Percentiles rank a stretch among this genome's conserved stretches.
phyloP scores from a whole-genome alignment of 2,888 invertebrate species.

The Lysandra coridon region DNA sequence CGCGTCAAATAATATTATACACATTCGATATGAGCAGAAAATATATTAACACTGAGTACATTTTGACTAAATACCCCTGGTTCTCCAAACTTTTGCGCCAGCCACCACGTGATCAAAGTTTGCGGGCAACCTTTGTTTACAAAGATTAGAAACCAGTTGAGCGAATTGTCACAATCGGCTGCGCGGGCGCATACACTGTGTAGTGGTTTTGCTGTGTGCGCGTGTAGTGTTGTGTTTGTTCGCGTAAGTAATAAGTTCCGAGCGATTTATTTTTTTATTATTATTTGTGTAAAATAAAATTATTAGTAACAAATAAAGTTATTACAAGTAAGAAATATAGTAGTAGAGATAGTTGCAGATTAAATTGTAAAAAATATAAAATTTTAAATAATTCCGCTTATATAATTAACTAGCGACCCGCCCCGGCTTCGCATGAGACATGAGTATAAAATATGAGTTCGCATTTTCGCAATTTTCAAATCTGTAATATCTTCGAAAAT shows the following conservation, averaged over 20 bases:
- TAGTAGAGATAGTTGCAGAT: too few relatives aligned
- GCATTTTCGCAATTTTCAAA: too few relatives aligned
- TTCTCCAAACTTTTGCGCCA: not conserved
- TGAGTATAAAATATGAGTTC: too few relatives aligned
- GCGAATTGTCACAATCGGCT: not conserved
- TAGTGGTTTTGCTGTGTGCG: not conserved
- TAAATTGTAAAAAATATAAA: too few relatives aligned
- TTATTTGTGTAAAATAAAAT: not conserved
- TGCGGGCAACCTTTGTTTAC: constrained; percentile 7
- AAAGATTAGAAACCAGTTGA: constrained; percentile 5
- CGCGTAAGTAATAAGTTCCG: constrained; percentile 7
- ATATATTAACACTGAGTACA: not conserved
- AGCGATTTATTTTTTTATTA: not conserved
- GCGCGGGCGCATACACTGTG: not conserved
- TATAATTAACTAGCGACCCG: too few relatives aligned
- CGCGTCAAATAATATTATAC: too few relatives aligned
- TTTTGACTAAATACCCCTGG: not conserved
- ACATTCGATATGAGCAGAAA: too few relatives aligned
- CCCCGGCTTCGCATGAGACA: too few relatives aligned
- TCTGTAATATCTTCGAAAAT: too few relatives aligned
- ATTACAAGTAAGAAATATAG: too few relatives aligned
- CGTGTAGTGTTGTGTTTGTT: not conserved
- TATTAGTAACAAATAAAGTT: too few relatives aligned
- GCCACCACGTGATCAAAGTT: not conserved
- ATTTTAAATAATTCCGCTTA: too few relatives aligned